Evolutionary conservation across 2,797 vertebrate genomes (phyloP).

Genomic region (Triplophysa bombifrons): DNA sequence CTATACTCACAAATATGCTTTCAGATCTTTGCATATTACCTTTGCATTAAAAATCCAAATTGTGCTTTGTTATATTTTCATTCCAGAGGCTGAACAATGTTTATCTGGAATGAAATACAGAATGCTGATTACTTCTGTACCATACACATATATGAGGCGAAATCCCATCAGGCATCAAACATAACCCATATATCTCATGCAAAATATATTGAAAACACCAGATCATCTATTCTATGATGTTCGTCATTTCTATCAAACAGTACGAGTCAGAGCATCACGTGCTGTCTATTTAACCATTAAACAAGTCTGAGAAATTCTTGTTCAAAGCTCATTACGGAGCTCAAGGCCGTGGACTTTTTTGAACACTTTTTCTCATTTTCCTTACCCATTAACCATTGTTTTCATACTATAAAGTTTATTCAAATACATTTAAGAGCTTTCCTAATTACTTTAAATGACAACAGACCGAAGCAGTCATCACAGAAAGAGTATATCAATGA

Average conservation of each 20-base stretch:
- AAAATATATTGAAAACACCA: conserved; percentile 21
- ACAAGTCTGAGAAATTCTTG: neutral
- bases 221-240: neutral
- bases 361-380: neutral
- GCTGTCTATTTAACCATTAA: conserved; percentile 20
- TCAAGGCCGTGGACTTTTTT: conserved; percentile 25
- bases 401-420: neutral
- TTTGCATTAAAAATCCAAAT: conserved; percentile 6
- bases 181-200: conserved; percentile 35
- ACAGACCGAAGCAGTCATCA: neutral
- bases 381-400: conserved; percentile 4
- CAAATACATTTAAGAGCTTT: neutral
- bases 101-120: neutral
- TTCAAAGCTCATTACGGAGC: conserved; percentile 31
- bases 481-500: neutral
- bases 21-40: neutral
- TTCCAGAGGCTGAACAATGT: neutral
- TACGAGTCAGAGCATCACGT: neutral
- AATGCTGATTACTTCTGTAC: neutral
- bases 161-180: conserved; percentile 22
- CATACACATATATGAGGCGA: conserved; percentile 27
- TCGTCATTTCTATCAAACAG: neutral
- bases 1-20: neutral
- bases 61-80: neutral
- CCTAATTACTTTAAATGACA: neutral